Evolutionary conservation across 2,888 invertebrate genomes (phyloP), one percentile per base, ranked within the genome.

Genomic region (Drosophila kokeensis): DNA sequence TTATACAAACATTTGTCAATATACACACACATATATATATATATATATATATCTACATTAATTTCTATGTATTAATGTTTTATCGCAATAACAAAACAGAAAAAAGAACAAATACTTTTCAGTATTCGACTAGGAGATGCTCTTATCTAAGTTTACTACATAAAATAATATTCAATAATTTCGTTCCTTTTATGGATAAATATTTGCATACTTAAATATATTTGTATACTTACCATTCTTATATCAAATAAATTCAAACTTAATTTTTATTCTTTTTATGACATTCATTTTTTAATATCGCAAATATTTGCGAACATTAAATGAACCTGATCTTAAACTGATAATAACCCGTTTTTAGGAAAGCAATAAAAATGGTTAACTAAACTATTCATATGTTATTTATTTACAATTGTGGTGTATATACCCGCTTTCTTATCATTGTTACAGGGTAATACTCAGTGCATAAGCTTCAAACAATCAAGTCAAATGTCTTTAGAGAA

Each of bases 401-500:
- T 21, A 45, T 36, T 15, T 32, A 34, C 11, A 29, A 27, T 15
- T 38, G 15, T 11, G 11, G 42, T 48, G 40, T 36, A 18, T 21
- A 36, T 59, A 24, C 36, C 52, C 52, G 18, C 15, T 57, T 57
- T 36, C 27, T 24, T 34, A 34, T 30, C 21, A 36, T 18, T 18
- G n/a, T 40, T 50, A 30, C 52, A 58, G 57, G 57, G 55, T 67
- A 67, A 32, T 18, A 34, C 30, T 55, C 36, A n/a, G 27, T 45
- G 32, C 30, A 53, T 32, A 48, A 58, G 52, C 69, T 32, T 21
- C 45, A 58, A 69, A 55, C 49, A 60, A 69, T 53, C 54, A 60
- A 69, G 42, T n/a, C 48, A 58, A 62, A 54, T 45, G 62, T 76
- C 59, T 55, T 60, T 52, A 30, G 68, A 59, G 53, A 53, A 40